These are phyloP conservation scores for Gnatocerus cornutus DNA, from an alignment of 2,888 invertebrate genomes.

Conservation along the genomic window DNA sequence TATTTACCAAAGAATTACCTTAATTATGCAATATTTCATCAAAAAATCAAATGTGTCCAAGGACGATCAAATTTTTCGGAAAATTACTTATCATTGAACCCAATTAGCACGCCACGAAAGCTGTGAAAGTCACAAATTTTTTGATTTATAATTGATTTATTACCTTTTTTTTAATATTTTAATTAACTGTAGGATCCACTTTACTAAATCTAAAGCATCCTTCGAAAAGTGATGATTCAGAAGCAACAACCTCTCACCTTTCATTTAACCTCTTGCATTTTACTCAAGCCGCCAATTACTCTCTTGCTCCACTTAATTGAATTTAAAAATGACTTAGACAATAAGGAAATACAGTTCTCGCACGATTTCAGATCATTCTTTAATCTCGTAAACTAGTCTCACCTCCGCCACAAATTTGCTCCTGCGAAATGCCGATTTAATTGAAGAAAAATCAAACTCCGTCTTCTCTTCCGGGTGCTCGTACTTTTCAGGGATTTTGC, in stretches of 20 bases:
- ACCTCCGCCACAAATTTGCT: slow-evolving; percentile 63
- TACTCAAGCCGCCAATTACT: slow-evolving; percentile 36
- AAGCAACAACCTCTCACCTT: slow-evolving; percentile 48
- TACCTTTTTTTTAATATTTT: too few relatives aligned
- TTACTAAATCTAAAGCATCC: too few relatives aligned
- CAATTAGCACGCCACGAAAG: too few relatives aligned
- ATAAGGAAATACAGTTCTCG: slow-evolving; percentile 37
- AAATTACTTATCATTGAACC: too few relatives aligned
- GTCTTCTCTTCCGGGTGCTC: slow-evolving; percentile 50
- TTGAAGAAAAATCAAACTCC: slow-evolving; percentile 64
- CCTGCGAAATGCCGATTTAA: slow-evolving; percentile 64
- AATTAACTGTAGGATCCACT: too few relatives aligned
- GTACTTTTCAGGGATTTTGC: slow-evolving; percentile 39
- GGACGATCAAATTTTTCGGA: too few relatives aligned
- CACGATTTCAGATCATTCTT: slow-evolving; percentile 24
- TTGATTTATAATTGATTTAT: too few relatives aligned
- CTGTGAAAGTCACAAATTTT: too few relatives aligned
- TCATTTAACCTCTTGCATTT: slow-evolving; percentile 50
- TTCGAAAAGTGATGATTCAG: slow-evolving; percentile 16
- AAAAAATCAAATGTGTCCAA: too few relatives aligned
- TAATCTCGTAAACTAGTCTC: slow-evolving; percentile 44
- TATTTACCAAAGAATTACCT: too few relatives aligned
- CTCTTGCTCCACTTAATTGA: slow-evolving; percentile 36
- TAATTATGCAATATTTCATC: too few relatives aligned
- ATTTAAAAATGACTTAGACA: slow-evolving; percentile 31